These are phyloP conservation scores for Anoplolepis gracilipes DNA, from an alignment of 1,140 invertebrate species.

Conservation along the genomic window DNA sequence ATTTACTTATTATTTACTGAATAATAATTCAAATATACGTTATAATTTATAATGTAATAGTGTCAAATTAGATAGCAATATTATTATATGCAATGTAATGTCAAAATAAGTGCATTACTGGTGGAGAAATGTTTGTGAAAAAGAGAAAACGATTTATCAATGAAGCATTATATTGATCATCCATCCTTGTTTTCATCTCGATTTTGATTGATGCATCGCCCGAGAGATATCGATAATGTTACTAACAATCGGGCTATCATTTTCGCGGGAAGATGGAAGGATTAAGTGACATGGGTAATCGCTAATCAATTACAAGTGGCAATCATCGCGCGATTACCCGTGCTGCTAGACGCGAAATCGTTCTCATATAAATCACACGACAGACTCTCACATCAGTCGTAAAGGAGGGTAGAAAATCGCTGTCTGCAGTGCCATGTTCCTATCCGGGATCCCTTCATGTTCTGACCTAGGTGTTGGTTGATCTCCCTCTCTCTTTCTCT, in stretches of 20 bases:
- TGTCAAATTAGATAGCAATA: neutral
- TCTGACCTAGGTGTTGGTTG: constrained; percentile 1
- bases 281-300: constrained; percentile 74
- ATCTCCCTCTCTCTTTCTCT: neutral
- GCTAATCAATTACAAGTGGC: constrained; percentile 82
- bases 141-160: constrained; percentile 37
- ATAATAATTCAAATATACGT: neutral
- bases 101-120: constrained; percentile 11
- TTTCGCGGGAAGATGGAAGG: constrained; percentile 33
- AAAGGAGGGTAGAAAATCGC: constrained; percentile 60
- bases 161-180: constrained; percentile 11
- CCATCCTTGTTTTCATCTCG: neutral
- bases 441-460: constrained; percentile 54
- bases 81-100: neutral
- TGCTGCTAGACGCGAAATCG: constrained; percentile 79
- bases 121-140: constrained; percentile 14
- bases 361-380: constrained; percentile 84
- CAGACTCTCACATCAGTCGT: constrained; percentile 68
- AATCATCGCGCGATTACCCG: constrained; percentile 82
- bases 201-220: constrained; percentile 47
- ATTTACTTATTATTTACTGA: neutral
- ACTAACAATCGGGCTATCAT: constrained; percentile 31
- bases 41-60: neutral
- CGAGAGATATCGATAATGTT: constrained; percentile 33
- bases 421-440: constrained; percentile 72